Evolutionary conservation across 2,888 invertebrate genomes (phyloP).

Genomic region (Watsonalla cultraria): DNA sequence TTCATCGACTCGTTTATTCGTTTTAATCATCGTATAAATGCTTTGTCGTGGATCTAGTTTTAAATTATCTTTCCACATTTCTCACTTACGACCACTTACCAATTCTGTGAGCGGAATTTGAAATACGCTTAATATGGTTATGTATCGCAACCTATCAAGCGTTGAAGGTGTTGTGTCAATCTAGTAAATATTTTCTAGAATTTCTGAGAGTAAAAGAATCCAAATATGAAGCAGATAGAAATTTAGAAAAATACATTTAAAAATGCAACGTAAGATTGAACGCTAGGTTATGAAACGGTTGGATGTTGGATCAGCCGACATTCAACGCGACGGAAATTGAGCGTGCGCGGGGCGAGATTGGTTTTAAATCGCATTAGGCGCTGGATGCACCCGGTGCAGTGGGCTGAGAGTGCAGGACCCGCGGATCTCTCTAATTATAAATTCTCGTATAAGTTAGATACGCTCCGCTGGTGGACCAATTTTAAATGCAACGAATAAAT

Average conservation of each 20-base stretch:
- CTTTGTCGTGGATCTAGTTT: no score
- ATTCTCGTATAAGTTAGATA: neutral
- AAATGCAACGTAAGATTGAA: conserved; percentile 6
- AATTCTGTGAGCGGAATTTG: no score
- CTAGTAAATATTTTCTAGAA: no score
- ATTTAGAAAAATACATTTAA: conserved; percentile 10
- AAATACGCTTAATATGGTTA: no score
- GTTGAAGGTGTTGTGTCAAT: no score
- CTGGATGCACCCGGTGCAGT: conserved; percentile 28
- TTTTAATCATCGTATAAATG: no score
- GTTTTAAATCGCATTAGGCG: conserved; percentile 69
- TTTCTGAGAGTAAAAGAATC: neutral
- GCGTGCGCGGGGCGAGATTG: conserved; percentile 61
- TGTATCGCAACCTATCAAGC: no score
- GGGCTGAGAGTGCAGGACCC: neutral
- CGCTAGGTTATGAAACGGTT: conserved; percentile 17
- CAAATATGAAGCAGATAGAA: neutral
- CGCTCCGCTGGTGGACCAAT: neutral
- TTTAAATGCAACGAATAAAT: neutral
- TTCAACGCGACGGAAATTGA: conserved; percentile 60
- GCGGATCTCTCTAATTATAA: neutral
- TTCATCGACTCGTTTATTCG: no score
- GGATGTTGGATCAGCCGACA: conserved; percentile 34
- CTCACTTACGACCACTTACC: no score
- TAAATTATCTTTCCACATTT: no score